A percentile compares a stretch with the other conserved stretches of the same genome.
Conservation (phyloP, 2,888 invertebrate species). For the Koerneria pararmatus region DNA sequence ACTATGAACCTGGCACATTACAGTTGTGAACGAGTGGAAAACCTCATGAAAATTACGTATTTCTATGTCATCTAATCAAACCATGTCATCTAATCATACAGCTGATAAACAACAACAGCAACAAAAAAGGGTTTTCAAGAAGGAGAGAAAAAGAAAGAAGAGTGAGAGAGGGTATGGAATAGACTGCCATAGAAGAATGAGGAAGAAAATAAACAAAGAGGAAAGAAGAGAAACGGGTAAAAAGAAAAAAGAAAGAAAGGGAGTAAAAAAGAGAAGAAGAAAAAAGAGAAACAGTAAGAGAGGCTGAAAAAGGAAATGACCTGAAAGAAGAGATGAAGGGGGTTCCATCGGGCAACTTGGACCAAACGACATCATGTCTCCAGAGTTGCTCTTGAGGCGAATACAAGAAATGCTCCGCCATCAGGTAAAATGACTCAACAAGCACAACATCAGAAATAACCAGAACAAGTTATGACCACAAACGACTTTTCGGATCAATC, state of each 20-base stretch:
- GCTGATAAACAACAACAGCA: not conserved
- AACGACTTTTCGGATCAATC: constrained; percentile 18
- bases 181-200: too few relatives aligned
- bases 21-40: too few relatives aligned
- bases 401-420: constrained; percentile 41
- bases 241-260: too few relatives aligned
- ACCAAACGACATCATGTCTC: constrained; percentile 44
- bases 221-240: too few relatives aligned
- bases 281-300: too few relatives aligned
- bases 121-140: too few relatives aligned
- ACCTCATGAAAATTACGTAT: too few relatives aligned
- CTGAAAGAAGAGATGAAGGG: constrained; percentile 34
- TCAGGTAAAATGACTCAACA: constrained; percentile 36
- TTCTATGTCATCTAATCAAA: not conserved
- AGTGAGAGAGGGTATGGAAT: not conserved
- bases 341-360: constrained; percentile 22
- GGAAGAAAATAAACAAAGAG: too few relatives aligned
- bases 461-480: not conserved
- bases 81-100: not conserved
- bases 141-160: constrained; percentile 7
- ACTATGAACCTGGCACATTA: constrained; percentile 41
- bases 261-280: too few relatives aligned
- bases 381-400: constrained; percentile 37
- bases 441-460: constrained; percentile 8
- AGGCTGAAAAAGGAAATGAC: constrained; percentile 20